Base-by-base conservation (phyloP, 2,888 invertebrate species). In the Didymodactylos carnosus region DNA sequence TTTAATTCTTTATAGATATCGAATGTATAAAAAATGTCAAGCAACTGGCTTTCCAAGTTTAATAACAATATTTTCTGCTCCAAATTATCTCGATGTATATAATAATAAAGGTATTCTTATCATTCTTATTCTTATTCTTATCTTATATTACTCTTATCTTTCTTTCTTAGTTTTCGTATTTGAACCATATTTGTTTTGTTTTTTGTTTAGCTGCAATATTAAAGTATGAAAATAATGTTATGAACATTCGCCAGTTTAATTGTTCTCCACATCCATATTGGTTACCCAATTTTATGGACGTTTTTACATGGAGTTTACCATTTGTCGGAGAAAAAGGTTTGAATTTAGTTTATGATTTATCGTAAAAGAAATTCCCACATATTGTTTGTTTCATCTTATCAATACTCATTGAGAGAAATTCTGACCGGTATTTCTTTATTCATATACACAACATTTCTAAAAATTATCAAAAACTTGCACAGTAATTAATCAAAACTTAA, bases 271-370 rank as follows among this genome's bases (percentile, higher is more conserved):
- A 99, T 87, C 98, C 98, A 29, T 98, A 98, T 84, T 98, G 98
- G 98, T 86, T 98, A 86, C 98, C 98, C 81, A 98, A 99, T 86
- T 98, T 98, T 86, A 99, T 99, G 97, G 98, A 98, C 86, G 98
- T 98, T 75, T 99, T 99, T 87, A 98, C 98, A 80, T 98, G 98
- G 98, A 97, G 97, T 78, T 87, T 98, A 85, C 98, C 98, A 79
- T 98, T 98, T 86, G 98, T 99, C 78, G 98, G 97, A 78, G 98
- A 99, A 85, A 99, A 90, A 86, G 70, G 70, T 70, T 40, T 23
- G 25, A 25, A n/a, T n/a, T n/a, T n/a, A n/a, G n/a, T n/a, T n/a
- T n/a, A n/a, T n/a, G n/a, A n/a, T n/a, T n/a, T n/a, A n/a, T n/a
- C n/a, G n/a, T n/a, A n/a, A n/a, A n/a, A n/a, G n/a, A n/a, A n/a